Evolutionary conservation across 2,888 invertebrate species (phyloP).

Genomic region (Caenorhabditis macrosperma): DNA sequence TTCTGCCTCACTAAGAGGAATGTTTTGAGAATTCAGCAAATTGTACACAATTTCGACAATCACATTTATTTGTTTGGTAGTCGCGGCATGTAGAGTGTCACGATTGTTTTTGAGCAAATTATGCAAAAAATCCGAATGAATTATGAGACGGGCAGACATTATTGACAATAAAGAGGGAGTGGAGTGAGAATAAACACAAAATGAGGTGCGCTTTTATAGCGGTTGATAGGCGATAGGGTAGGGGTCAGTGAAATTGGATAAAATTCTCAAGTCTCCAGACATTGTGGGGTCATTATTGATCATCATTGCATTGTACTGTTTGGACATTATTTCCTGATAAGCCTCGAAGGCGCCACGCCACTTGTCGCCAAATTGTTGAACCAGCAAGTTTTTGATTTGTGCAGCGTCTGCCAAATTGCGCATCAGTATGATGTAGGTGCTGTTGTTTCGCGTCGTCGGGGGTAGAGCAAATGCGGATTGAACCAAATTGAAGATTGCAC

Average conservation of each 20-base stretch:
- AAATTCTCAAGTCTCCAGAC: neutral
- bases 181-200: neutral
- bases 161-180: neutral
- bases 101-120: neutral
- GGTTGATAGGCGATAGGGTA: conserved; percentile 8
- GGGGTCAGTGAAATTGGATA: neutral
- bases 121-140: conserved; percentile 11
- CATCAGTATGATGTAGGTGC: conserved; percentile 19
- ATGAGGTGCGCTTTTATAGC: too few relatives aligned
- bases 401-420: conserved; percentile 23
- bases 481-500: conserved; percentile 34
- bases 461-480: conserved; percentile 27
- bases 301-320: conserved; percentile 15
- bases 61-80: conserved; percentile 2
- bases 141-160: conserved; percentile 10
- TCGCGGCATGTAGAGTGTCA: neutral
- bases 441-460: conserved; percentile 22
- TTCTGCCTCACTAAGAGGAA: neutral
- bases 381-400: conserved; percentile 26
- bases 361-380: conserved; percentile 31
- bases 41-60: conserved; percentile 9
- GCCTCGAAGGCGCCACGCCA: conserved; percentile 28
- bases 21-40: neutral
- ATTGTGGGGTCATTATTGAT: conserved; percentile 18
- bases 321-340: conserved; percentile 13